Evolutionary conservation across 2,797 vertebrate genomes (phyloP).

Genomic region (Toxotes lorentzi): DNA sequence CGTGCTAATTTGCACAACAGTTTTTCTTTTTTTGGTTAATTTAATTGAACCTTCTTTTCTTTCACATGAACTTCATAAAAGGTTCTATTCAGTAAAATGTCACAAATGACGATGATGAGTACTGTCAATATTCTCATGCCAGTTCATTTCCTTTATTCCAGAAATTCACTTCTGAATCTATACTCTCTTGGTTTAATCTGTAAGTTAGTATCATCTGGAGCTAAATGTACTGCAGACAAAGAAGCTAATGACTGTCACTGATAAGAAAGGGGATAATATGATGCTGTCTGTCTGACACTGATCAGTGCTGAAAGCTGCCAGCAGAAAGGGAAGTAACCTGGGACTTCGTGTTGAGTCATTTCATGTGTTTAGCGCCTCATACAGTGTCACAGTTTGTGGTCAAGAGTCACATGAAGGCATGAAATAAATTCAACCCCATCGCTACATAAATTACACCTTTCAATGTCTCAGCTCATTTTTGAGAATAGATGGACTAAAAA

Average conservation of each 20-base stretch:
- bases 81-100: not conserved
- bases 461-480: no score
- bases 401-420: no score
- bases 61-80: not conserved
- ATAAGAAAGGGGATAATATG: not conserved
- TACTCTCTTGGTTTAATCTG: not conserved
- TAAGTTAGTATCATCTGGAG: not conserved
- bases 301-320: not conserved
- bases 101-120: not conserved
- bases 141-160: not conserved
- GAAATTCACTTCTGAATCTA: not conserved
- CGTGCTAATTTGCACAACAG: no score
- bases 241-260: not conserved
- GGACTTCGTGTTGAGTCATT: not conserved
- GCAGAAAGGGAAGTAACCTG: not conserved
- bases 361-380: not conserved
- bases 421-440: not conserved
- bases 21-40: no score
- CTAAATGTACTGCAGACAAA: conserved; percentile 1
- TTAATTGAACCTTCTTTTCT: not conserved
- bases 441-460: not conserved
- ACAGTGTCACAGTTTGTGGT: not conserved
- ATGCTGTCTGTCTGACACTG: not conserved
- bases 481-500: no score
- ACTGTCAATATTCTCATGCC: not conserved